These are phyloP conservation scores for Zosterops japonicus DNA, from an alignment of 2,113 vertebrate genomes.

Conservation along the genomic window DNA sequence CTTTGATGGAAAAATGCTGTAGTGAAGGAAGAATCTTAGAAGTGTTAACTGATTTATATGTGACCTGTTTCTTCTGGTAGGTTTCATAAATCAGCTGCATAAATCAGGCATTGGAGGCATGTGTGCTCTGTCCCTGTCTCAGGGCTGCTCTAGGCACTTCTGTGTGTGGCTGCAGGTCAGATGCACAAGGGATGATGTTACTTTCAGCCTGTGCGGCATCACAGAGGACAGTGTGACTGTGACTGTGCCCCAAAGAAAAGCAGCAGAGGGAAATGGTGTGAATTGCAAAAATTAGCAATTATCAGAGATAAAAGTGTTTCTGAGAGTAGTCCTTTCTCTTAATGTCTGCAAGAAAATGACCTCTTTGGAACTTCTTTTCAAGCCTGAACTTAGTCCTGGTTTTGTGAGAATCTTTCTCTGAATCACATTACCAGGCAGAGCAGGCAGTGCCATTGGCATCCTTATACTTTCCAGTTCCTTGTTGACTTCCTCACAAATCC, in stretches of 20 bases:
- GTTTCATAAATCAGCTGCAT: not conserved
- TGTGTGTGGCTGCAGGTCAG: not conserved
- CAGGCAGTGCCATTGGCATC: not conserved
- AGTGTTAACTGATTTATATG: not conserved
- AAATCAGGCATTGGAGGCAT: not conserved
- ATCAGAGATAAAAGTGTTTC: not conserved
- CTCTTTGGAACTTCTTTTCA: not conserved
- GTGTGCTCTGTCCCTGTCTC: not conserved
- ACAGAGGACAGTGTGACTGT: not conserved
- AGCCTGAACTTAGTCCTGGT: not conserved
- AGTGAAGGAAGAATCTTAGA: not conserved
- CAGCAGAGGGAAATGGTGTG: not conserved
- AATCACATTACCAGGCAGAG: not conserved
- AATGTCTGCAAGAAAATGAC: not conserved
- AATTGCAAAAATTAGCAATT: not conserved
- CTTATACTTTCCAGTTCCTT: not conserved
- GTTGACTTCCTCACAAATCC: not conserved
- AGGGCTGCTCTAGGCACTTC: not conserved
- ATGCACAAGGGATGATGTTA: rapidly evolving
- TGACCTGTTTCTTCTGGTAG: not conserved
- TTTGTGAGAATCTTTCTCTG: not conserved
- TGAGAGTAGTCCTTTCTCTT: not conserved
- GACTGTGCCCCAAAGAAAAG: not conserved
- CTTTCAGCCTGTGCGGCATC: not conserved
- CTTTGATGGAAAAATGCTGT: not conserved